Evolutionary conservation across 2,113 vertebrate species (phyloP).

Genomic region (Plecotus auritus): DNA sequence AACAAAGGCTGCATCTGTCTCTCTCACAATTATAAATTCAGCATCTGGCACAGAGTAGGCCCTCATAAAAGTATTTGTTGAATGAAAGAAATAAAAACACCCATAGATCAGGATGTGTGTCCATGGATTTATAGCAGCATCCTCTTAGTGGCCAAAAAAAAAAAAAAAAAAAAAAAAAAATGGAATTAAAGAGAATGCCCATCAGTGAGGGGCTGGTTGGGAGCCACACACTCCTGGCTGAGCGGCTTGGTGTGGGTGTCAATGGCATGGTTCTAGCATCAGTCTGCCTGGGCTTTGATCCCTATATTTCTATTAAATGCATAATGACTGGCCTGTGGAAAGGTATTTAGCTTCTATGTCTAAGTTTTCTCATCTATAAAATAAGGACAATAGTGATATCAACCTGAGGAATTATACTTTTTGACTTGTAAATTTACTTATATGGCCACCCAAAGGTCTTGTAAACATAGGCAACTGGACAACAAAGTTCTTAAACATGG

Average conservation of each 20-base stretch:
- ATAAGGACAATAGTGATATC: neutral
- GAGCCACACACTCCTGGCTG: neutral
- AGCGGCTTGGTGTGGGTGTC: neutral
- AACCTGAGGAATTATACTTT: neutral
- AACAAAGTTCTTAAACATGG: neutral
- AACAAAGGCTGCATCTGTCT: neutral
- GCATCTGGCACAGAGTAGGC: neutral
- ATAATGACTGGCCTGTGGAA: neutral
- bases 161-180: neutral
- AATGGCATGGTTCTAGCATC: neutral
- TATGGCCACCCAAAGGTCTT: neutral
- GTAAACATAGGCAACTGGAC: neutral
- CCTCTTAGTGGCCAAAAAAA: neutral
- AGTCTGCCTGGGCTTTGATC: neutral
- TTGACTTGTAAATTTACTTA: neutral
- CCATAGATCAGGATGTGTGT: neutral
- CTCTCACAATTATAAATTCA: neutral
- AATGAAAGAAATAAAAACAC: neutral
- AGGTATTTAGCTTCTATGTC: neutral
- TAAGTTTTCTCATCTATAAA: neutral
- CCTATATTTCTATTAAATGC: neutral
- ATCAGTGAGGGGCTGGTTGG: neutral
- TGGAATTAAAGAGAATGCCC: neutral
- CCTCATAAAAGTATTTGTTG: neutral
- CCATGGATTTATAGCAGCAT: neutral